Percentiles rank a stretch among this genome's conserved stretches.
These are phyloP conservation scores for Dolichallabes microphthalmus DNA, from an alignment of 2,113 vertebrate species.

Conservation along the genomic window DNA sequence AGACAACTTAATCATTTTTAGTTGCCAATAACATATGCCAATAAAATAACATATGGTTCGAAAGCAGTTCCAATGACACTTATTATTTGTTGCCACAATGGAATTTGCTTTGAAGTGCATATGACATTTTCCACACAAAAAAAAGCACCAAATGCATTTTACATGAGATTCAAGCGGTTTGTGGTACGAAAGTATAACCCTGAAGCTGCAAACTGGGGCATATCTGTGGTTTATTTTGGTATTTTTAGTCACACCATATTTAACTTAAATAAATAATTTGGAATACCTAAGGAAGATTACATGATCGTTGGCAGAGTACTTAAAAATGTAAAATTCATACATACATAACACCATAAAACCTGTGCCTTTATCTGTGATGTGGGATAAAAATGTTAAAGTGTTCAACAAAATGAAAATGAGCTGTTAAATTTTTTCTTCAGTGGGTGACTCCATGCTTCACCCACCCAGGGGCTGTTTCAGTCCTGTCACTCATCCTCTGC, in stretches of 20 bases:
- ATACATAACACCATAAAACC: conserved; percentile 32
- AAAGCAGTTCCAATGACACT: background rate
- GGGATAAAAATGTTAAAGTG: conserved; percentile 36
- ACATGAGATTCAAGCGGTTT: background rate
- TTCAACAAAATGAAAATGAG: conserved; percentile 21
- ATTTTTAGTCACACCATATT: background rate
- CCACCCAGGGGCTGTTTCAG: conserved; percentile 42
- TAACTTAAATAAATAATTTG: conserved; percentile 5
- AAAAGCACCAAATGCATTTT: background rate
- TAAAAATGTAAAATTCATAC: conserved; percentile 13
- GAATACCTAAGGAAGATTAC: conserved; percentile 4
- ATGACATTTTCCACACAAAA: background rate
- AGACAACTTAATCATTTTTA: background rate
- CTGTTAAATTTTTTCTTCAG: conserved; percentile 59
- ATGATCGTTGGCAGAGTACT: conserved; percentile 15
- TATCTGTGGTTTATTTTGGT: background rate
- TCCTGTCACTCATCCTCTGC: conserved; percentile 36
- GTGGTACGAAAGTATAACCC: background rate
- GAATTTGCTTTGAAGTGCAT: background rate
- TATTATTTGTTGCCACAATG: background rate
- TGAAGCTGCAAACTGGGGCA: background rate
- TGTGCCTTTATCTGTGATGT: conserved; percentile 34
- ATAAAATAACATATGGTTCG: background rate
- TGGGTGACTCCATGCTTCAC: conserved; percentile 67
- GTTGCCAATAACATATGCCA: background rate